Evolutionary conservation across 2,888 invertebrate genomes (phyloP), one percentile per base, ranked within the genome.

Genomic region (Maniola hyperantus): DNA sequence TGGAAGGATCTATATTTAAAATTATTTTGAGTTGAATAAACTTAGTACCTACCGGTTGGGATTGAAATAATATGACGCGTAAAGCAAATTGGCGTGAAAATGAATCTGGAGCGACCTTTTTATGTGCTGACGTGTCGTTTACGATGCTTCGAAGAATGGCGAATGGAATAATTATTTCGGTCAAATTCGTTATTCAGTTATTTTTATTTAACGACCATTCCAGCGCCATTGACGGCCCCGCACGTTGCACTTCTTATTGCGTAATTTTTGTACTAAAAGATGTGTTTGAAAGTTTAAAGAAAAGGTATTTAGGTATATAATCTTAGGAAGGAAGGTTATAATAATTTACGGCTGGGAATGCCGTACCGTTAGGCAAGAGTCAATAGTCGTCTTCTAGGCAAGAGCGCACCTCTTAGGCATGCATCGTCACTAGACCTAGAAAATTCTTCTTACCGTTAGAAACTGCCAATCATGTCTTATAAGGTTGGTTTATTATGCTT

Each of bases 51-150:
- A 26, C 53, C 44, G 20, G 8, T 58, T 54, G n/a, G 46, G 15
- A 53, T 59, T 57, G 54, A 67, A 70, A 65, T 64, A 64, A 62
- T 44, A 42, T 46, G 26, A 33, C 26, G 34, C 13, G 33, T 65
- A 44, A 61, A 33, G 15, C 7, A 50, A 64, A 64, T 64, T 64
- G 48, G 59, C 64, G 34, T 64, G 50, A 36, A 48, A 64, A 36
- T 58, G 18, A 36, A 51, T 59, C 42, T 20, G 48, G 34, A 18
- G 33, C 54, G 48, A 48, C 48, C 54, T 48, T 60, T 34, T 61
- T 50, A 48, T 50, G 15, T 36, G 48, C 39, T 59, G 60, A 36
- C 46, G 34, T 60, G 20, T 8, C 11, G 20, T 50, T 61, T 60
- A 36, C 39, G 57, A 57, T 42, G 57, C 42, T 20, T 20, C 13